A percentile compares a stretch with the other conserved stretches of the same genome.
Evolutionary conservation across 2,113 vertebrate genomes (phyloP).

Genomic region (Dolichotis patagonum): DNA sequence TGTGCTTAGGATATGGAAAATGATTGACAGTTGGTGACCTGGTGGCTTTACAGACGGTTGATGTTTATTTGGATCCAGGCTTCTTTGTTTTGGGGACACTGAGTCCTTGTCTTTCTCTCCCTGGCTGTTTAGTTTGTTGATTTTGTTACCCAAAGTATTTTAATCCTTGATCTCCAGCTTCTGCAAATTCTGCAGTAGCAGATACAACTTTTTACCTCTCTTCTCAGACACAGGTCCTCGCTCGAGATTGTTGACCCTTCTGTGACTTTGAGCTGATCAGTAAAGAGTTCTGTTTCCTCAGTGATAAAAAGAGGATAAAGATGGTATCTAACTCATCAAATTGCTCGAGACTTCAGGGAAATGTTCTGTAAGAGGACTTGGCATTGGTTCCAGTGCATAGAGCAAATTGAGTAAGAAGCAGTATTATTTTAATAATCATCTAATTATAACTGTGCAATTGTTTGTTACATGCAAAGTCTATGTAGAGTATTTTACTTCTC

Average conservation of each 20-base stretch:
- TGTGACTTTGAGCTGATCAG: neutral
- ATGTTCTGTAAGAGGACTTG: neutral
- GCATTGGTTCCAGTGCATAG: neutral
- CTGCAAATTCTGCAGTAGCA: neutral
- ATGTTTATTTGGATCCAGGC: neutral
- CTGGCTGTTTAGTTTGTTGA: neutral
- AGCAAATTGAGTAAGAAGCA: neutral
- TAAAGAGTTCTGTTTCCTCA: neutral
- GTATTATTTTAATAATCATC: neutral
- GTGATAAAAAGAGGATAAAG: neutral
- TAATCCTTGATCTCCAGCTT: neutral
- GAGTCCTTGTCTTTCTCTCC: neutral
- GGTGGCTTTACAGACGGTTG: neutral
- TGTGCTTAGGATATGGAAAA: neutral
- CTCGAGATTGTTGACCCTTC: neutral
- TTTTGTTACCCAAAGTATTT: conserved; percentile 7
- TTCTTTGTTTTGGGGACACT: neutral
- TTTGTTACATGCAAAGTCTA: neutral
- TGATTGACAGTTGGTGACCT: neutral
- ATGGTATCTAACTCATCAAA: neutral
- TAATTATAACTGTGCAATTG: neutral
- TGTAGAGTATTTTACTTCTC: neutral
- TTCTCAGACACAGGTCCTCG: neutral
- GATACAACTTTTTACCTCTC: neutral
- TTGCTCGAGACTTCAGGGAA: neutral